Evolutionary conservation across 2,888 invertebrate species (phyloP).

Genomic region (Papilio elwesi): DNA sequence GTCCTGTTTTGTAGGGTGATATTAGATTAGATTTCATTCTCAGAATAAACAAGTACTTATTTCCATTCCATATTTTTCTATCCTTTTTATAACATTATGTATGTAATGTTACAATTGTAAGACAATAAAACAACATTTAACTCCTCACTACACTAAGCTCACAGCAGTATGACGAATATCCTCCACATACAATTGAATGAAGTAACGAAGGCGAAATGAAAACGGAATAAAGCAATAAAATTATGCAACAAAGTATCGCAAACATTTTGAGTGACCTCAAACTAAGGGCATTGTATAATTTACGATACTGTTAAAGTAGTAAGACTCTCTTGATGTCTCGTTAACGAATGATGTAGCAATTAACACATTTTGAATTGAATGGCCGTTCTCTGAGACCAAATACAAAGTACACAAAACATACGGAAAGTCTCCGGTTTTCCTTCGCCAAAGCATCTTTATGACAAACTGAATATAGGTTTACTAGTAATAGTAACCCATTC

Average conservation of each 20-base stretch:
- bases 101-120: neutral
- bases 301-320: conserved; percentile 29
- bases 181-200: neutral
- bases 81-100: too few relatives aligned
- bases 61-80: too few relatives aligned
- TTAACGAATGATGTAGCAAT: conserved; percentile 11
- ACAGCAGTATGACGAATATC: neutral
- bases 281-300: conserved; percentile 16
- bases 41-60: too few relatives aligned
- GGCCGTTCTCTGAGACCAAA: neutral
- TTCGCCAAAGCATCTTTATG: too few relatives aligned
- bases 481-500: neutral
- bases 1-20: too few relatives aligned
- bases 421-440: neutral
- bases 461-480: neutral
- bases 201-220: neutral
- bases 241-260: conserved; percentile 26
- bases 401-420: neutral
- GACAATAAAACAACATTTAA: neutral
- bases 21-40: too few relatives aligned
- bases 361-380: conserved; percentile 13
- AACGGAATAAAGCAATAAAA: conserved; percentile 3
- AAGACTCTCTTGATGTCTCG: conserved; percentile 11
- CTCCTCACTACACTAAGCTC: neutral
- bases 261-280: conserved; percentile 4